Conservation (phyloP, 53 echinoderm and acorn worm genomes). For the Hippasteria phrygiana region DNA sequence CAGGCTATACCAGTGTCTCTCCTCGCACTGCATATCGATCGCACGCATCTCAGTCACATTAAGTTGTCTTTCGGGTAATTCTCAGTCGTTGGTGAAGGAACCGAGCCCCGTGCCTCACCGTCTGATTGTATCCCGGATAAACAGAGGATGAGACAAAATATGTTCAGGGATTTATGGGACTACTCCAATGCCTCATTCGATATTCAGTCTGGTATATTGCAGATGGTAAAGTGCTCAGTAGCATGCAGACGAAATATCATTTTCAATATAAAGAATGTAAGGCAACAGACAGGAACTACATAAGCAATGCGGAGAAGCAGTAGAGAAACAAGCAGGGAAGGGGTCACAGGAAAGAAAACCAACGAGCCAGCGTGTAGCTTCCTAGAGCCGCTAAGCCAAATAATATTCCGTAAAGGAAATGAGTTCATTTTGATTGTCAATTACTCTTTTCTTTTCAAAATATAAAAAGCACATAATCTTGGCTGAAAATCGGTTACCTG, state of each 20-base stretch:
- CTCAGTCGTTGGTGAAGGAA: background rate
- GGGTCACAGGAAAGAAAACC: no score
- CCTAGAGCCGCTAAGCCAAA: no score
- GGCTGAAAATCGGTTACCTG: no score
- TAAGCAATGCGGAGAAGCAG: background rate
- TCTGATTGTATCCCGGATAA: background rate
- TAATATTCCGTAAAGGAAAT: no score
- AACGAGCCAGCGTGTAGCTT: no score
- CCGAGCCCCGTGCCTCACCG: background rate
- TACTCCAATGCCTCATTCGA: background rate
- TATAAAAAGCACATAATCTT: no score
- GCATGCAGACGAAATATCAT: background rate
- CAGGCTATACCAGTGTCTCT: background rate
- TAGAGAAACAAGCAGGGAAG: no score
- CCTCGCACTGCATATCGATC: background rate
- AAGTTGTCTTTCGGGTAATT: constrained; percentile 5
- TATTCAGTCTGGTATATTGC: background rate
- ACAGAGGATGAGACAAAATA: background rate
- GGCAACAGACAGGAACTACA: background rate
- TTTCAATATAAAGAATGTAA: background rate
- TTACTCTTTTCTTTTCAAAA: no score
- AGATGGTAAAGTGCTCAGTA: constrained; percentile 9
- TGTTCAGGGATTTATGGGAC: background rate
- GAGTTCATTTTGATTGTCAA: no score
- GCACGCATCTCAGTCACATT: background rate